Evolutionary conservation across 2,888 invertebrate genomes (phyloP).

Genomic region (Papilio protenor): DNA sequence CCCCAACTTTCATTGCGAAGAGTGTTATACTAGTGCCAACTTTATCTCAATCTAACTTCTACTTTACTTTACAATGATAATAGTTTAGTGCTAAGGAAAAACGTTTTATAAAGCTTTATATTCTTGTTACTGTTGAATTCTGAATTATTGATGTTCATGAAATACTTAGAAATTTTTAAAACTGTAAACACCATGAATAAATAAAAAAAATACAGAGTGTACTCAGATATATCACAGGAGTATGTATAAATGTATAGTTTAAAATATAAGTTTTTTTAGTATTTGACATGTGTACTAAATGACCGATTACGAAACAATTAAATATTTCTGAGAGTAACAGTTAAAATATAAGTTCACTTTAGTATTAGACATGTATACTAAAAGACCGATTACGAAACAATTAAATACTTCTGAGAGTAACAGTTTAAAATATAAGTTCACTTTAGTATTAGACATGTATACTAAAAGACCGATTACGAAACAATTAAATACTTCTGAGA

Average conservation of each 20-base stretch:
- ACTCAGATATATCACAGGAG: too few species aligned
- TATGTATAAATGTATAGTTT: not conserved
- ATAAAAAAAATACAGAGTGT: too few species aligned
- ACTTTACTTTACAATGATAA: slow-evolving; percentile 68
- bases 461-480: not conserved
- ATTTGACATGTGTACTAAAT: too few species aligned
- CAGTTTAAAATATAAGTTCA: too few species aligned
- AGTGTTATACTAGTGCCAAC: slow-evolving; percentile 72
- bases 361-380: not conserved
- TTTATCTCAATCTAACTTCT: slow-evolving; percentile 80
- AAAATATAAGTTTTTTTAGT: too few species aligned
- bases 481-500: not conserved
- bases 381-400: not conserved
- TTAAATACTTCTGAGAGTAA: not conserved
- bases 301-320: too few species aligned
- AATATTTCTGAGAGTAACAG: too few species aligned
- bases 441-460: not conserved
- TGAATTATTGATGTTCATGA: not conserved
- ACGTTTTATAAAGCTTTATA: not conserved
- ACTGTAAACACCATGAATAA: too few species aligned
- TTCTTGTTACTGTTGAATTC: not conserved
- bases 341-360: too few species aligned
- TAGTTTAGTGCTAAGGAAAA: slow-evolving; percentile 50
- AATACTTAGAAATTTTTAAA: not conserved
- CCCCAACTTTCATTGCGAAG: slow-evolving; percentile 72